Evolutionary conservation across 2,113 vertebrate genomes (phyloP), one percentile per base, ranked within the genome.

Genomic region (Argyrosomus japonicus): DNA sequence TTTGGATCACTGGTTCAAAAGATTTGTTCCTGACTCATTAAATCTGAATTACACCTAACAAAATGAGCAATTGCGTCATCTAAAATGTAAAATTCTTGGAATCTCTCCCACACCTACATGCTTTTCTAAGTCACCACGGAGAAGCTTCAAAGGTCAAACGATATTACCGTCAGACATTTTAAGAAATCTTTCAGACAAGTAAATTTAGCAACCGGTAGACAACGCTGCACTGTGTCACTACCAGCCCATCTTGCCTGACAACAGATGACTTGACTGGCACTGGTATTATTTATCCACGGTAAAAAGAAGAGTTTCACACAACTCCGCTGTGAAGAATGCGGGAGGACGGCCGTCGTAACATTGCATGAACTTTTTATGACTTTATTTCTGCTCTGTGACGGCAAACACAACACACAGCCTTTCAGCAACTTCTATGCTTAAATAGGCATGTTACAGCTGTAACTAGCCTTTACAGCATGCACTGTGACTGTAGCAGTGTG

Each of bases 41-140:
- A 14, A 61, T 54, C 27, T 72, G 18, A 69, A 74, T 78, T 64
- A 53, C 43, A 53, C 12, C 40, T 23, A 18, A 32, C 54, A 40
- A 62, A 56, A 18, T 27, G n/a, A 68, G 17, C 18, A 23, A 48
- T 11, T 21, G 32, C 36, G 36, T 75, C 8, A 45, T 45, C 45
- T 68, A 17, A 75, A 19, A 53, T 25, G 57, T 67, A 72, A 14
- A 87, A 43, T 56, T 71, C 13, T 23, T 23, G n/a, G 19, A 25
- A n/a, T 11, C 43, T 70, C 17, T 58, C 50, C n/a, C 21, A 9
- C 47, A 75, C 25, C 36, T 9, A 14, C 21, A 71, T 17, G n/a
- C 23, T 54, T 43, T 43, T 12, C 3, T 43, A 15, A 81, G 43
- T 68, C 4, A 40, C 47, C 53, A 43, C 51, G 40, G 5, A 60